Evolutionary conservation across 2,888 invertebrate species (phyloP), one percentile per base, ranked within the genome.

Genomic region (Coleophora deauratella): DNA sequence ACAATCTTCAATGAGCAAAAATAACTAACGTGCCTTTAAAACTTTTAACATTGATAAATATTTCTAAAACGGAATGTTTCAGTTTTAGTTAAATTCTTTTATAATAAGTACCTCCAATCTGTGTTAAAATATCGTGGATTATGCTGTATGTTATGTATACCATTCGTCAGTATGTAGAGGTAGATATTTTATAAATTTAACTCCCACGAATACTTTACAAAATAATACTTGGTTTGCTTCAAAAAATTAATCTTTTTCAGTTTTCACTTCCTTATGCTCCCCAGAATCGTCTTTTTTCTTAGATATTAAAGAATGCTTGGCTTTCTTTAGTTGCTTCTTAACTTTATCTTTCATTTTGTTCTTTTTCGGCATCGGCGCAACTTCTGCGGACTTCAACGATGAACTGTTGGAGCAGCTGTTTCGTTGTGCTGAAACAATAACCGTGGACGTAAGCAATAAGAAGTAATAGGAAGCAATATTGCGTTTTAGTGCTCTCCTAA

Each of bases 311-410:
- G 79, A 57, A 42, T 85, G 76, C 52, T 85, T 85, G 1, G 84
- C 85, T 56, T 81, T 85, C 52, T 85, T 85, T 3, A 85, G 58
- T 57, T 85, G 85, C 54, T 82, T 85, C 54, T 84, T 85, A 12
- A 85, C 72, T 69, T 81, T 84, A 50, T 85, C 85, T 45, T 84
- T 85, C 13, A 85, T 82, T 68, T 84, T 85, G 49, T 51, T 81
- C 52, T 85, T 85, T 57, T 85, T 85, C 10, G 72, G 76, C 4
- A 74, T 69, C 12, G 67, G 54, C 3, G 65, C 51, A 6, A 70
- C 66, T 51, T 85, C 85, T 9, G 66, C 52, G 0, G 85, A 82
- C 52, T 80, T 81, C 52, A 84, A 71, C 3, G 81, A 78, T 8
- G 84, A 81, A 56, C 73, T 76, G 47, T 72, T 82, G 2, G 82